These are phyloP conservation scores for Drosophila nigricruria DNA, from an alignment of 2,888 invertebrate genomes.

Conservation along the genomic window DNA sequence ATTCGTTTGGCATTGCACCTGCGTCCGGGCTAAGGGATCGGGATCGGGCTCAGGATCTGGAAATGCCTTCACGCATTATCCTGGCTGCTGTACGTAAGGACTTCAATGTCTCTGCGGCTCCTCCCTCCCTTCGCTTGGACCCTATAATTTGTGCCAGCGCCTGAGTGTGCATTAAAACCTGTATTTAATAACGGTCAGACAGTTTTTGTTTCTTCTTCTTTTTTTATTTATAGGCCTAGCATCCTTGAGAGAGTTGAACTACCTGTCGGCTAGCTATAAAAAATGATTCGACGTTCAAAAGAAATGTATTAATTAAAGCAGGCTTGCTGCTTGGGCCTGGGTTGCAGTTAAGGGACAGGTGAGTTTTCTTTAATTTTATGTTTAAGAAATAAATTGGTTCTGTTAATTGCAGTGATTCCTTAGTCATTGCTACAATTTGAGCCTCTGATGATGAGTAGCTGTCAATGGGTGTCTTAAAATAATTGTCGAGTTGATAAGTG, in stretches of 20 bases:
- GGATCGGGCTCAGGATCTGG: constrained; percentile 45
- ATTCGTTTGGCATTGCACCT: constrained; percentile 68
- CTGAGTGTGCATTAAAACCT: constrained; percentile 52
- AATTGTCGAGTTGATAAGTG: constrained; percentile 53
- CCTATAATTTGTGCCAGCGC: constrained; percentile 58
- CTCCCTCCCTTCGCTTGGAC: constrained; percentile 24
- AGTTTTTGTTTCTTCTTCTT: background rate
- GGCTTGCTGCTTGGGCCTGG: constrained; percentile 18
- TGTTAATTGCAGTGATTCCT: constrained; percentile 70
- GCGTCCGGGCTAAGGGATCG: constrained; percentile 28
- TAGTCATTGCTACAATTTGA: constrained; percentile 58
- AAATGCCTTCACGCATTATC: constrained; percentile 70
- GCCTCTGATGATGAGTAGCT: constrained; percentile 51
- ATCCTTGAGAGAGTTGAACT: constrained; percentile 48
- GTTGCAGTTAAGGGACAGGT: constrained; percentile 33
- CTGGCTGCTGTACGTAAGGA: constrained; percentile 41
- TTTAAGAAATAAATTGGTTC: constrained; percentile 41
- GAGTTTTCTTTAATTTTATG: constrained; percentile 25
- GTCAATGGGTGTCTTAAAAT: constrained; percentile 51
- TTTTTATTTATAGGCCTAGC: constrained; percentile 69
- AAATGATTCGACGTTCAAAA: constrained; percentile 49
- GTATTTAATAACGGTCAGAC: constrained; percentile 74
- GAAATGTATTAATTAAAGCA: constrained; percentile 76
- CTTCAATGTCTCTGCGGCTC: constrained; percentile 4
- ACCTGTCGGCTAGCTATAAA: constrained; percentile 49